These are phyloP conservation scores for Montipora foliosa DNA, from an alignment of 64 coral and sea anemone genomes.

Conservation along the genomic window DNA sequence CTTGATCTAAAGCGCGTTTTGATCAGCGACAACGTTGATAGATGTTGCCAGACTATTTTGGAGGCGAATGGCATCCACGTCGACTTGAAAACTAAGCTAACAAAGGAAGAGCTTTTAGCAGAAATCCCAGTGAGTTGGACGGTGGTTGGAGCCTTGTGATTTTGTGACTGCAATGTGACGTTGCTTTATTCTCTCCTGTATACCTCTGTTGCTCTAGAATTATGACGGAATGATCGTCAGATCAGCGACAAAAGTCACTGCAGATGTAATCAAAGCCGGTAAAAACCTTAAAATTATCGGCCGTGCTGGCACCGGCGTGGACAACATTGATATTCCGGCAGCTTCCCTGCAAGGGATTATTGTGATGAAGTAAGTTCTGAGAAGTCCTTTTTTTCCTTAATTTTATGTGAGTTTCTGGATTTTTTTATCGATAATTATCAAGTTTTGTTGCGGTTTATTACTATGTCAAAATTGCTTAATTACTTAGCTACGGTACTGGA, in stretches of 20 bases:
- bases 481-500: not conserved
- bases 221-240: conserved; percentile 96
- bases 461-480: not conserved
- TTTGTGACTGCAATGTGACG: not conserved
- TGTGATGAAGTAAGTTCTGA: conserved; percentile 91
- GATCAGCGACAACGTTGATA: conserved; percentile 92
- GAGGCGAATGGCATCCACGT: conserved; percentile 83
- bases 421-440: not conserved
- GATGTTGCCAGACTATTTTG: conserved; percentile 85
- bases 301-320: conserved; percentile 95
- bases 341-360: conserved; percentile 91
- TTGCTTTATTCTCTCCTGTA: not conserved
- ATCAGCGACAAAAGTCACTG: conserved; percentile 95
- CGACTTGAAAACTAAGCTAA: conserved; percentile 90
- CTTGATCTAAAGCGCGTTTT: conserved; percentile 93
- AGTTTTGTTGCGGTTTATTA: not conserved
- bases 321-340: conserved; percentile 87
- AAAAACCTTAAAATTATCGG: conserved; percentile 95
- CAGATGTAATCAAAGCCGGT: conserved; percentile 92
- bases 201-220: conserved; percentile 54
- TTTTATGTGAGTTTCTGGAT: not conserved
- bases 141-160: not conserved
- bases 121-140: conserved; percentile 82
- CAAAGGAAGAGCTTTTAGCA: conserved; percentile 88
- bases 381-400: not conserved